Evolutionary conservation across 2,888 invertebrate species (phyloP), one percentile per base, ranked within the genome.

Genomic region (Melikaiella ostensackeni): DNA sequence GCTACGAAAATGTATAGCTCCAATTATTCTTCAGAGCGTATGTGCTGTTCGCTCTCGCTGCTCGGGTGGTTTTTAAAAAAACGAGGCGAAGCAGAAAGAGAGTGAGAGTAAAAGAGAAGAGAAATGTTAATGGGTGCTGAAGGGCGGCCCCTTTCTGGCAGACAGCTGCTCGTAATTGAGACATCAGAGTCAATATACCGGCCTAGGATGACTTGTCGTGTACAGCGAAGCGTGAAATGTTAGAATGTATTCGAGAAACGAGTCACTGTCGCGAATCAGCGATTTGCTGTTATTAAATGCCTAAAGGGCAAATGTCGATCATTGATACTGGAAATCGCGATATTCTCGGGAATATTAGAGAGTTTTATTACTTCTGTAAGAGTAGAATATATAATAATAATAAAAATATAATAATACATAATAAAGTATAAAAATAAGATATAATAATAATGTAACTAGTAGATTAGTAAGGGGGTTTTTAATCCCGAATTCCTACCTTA

Each of bases 201-300:
- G 81, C 33, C 75, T 76, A 66, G 75, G 66, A 46, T 42, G 59
- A 35, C 77, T 77, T 62, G 77, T 80, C 62, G 61, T 62, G 76
- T 80, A 80, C 33, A 35, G 75, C 81, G 81, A 80, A 76, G 75
- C 79, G 79, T 77, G 74, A 83, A 84, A 78, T 80, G 66, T 79
- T 77, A 74, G 55, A 21, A 61, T 57, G 35, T 33, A 33, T n/a
- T n/a, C 8, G 62, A 57, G 9, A 46, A 42, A 78, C 79, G 76
- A 76, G 55, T 57, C 75, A 77, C 78, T 62, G 75, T 73, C 19
- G 16, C 61, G 35, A 63, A 33, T 33, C 4, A n/a, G 62, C 35
- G 35, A 63, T 35, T 63, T 63, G 33, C 33, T n/a, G 35, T 33
- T 63, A 63, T 63, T 63, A 63, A 63, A 63, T 8, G 9, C n/a